phyloP scores from a whole-genome alignment of 2,888 invertebrate genomes.

The Amblyjoppa fuscipennis region DNA sequence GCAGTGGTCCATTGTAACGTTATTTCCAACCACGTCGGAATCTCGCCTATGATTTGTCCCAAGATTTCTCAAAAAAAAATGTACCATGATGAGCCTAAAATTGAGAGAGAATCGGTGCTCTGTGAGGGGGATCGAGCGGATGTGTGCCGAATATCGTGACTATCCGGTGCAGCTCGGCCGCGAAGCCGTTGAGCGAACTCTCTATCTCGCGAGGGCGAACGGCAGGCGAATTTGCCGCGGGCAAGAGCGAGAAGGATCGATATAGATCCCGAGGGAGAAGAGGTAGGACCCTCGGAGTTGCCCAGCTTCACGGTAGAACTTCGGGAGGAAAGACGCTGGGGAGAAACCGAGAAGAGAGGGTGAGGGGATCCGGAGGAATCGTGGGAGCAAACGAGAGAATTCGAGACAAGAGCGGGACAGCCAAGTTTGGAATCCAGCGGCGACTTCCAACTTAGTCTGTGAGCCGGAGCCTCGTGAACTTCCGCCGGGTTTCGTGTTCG shows the following conservation, averaged over 20 bases:
- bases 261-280: slow-evolving; percentile 61
- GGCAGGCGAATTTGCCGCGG: slow-evolving; percentile 57
- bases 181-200: slow-evolving; percentile 35
- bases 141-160: slow-evolving; percentile 54
- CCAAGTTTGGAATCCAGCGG: slow-evolving; percentile 67
- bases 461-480: slow-evolving; percentile 62
- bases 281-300: slow-evolving; percentile 47
- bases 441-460: slow-evolving; percentile 66
- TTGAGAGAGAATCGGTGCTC: slow-evolving; percentile 1
- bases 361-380: slow-evolving; percentile 45
- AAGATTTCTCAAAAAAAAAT: neutral
- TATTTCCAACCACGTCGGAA: too few species aligned
- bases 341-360: slow-evolving; percentile 56
- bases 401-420: slow-evolving; percentile 49
- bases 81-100: neutral
- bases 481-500: slow-evolving; percentile 65
- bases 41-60: neutral
- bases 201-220: slow-evolving; percentile 36
- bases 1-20: too few species aligned
- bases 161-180: slow-evolving; percentile 46
- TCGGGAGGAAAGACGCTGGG: slow-evolving; percentile 71
- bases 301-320: slow-evolving; percentile 65
- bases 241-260: slow-evolving; percentile 65
- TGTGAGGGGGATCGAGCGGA: slow-evolving; percentile 28
- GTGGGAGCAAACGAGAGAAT: slow-evolving; percentile 35